These are phyloP conservation scores for Microchrysa polita DNA, from an alignment of 2,888 invertebrate species.

Conservation along the genomic window DNA sequence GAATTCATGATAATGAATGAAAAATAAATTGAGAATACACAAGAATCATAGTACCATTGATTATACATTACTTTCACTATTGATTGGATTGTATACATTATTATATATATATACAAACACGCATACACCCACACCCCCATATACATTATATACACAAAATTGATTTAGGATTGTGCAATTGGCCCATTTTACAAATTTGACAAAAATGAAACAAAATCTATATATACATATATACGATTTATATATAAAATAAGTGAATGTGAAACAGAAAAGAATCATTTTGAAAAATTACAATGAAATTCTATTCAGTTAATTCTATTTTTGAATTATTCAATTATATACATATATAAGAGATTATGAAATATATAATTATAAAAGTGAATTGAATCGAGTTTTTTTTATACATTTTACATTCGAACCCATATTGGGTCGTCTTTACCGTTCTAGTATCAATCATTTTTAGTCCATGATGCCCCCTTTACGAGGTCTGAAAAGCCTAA, in stretches of 20 bases:
- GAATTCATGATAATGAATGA: too few species aligned
- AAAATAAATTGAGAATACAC: not conserved
- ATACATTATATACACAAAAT: slow-evolving; percentile 19
- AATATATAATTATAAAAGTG: slow-evolving; percentile 9
- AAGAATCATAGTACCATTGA: slow-evolving; percentile 18
- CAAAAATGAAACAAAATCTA: slow-evolving; percentile 8
- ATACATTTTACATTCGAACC: slow-evolving; percentile 5
- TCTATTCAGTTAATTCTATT: not conserved
- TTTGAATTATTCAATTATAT: not conserved
- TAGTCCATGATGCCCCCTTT: too few species aligned
- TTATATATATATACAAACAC: too few species aligned
- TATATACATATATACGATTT: not conserved
- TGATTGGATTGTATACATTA: not conserved
- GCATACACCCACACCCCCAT: not conserved
- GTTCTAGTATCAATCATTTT: too few species aligned
- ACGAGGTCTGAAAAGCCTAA: too few species aligned
- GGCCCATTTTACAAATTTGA: slow-evolving; percentile 25
- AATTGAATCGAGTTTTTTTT: slow-evolving; percentile 30
- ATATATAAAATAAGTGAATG: not conserved
- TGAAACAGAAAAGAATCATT: not conserved
- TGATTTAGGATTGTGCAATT: slow-evolving; percentile 43
- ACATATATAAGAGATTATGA: not conserved
- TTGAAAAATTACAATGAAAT: not conserved
- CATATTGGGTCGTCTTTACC: too few species aligned
- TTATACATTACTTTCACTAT: not conserved